Percentiles rank a stretch among this genome's conserved stretches.
These are phyloP conservation scores for Erpobdella octoculata DNA, from an alignment of 2,888 invertebrate species.

Conservation along the genomic window DNA sequence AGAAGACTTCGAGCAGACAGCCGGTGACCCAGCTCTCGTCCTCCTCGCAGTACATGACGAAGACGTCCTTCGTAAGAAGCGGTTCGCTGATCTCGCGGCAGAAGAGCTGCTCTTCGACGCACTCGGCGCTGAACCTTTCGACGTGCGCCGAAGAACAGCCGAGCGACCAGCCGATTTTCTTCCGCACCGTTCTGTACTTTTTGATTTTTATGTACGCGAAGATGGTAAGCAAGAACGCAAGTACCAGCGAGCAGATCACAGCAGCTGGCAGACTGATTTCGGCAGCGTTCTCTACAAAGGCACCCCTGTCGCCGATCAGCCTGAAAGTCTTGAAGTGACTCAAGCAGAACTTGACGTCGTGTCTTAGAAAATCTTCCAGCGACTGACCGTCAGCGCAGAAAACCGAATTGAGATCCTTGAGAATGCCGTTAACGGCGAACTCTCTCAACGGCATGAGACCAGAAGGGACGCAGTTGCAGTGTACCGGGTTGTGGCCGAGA, in stretches of 20 bases:
- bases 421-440: neutral
- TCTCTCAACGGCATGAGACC: neutral
- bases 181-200: neutral
- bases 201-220: conserved; percentile 3
- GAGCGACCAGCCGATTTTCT: neutral
- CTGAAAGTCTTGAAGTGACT: neutral
- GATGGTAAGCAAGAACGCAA: neutral
- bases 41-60: conserved; percentile 28
- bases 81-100: neutral
- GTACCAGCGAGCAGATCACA: neutral
- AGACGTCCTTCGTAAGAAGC: conserved; percentile 15
- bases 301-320: neutral
- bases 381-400: conserved; percentile 15
- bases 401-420: neutral
- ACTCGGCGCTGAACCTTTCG: neutral
- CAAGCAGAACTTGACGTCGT: neutral
- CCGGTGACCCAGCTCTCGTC: conserved; percentile 28
- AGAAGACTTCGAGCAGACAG: conserved; percentile 23
- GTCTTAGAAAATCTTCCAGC: neutral
- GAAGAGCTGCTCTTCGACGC: neutral
- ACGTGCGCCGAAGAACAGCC: neutral
- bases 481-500: conserved; percentile 17
- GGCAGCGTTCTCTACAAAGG: neutral
- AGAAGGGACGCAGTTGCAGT: conserved; percentile 1
- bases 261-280: neutral